Percentiles rank a stretch among this genome's conserved stretches.
Conservation (phyloP, 2,888 invertebrate species). For the Neoscelio sp. region DNA sequence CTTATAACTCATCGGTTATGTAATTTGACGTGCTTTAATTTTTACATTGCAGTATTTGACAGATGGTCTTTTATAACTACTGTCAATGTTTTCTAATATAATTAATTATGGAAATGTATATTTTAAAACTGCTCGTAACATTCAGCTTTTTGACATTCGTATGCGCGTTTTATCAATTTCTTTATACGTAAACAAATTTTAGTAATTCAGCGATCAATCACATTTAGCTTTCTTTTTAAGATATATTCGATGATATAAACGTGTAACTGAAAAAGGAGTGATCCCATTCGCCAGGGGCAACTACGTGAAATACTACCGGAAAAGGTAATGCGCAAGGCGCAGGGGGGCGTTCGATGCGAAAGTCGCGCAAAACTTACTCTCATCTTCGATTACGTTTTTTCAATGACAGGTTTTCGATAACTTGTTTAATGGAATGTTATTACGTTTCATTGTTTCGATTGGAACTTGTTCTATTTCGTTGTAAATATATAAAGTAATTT, state of each 20-base stretch:
- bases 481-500: neutral
- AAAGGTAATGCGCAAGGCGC: conserved; percentile 52
- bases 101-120: no score
- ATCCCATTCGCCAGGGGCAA: conserved; percentile 62
- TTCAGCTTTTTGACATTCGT: no score
- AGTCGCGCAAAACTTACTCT: conserved; percentile 35
- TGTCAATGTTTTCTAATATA: no score
- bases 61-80: no score
- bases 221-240: conserved; percentile 45
- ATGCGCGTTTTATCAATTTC: no score
- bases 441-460: no score
- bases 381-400: conserved; percentile 42
- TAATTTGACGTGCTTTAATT: no score
- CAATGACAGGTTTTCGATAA: conserved; percentile 23
- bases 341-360: conserved; percentile 35
- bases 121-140: no score
- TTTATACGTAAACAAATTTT: no score
- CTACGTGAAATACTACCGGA: conserved; percentile 52
- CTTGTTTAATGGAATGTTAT: no score
- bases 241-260: neutral
- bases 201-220: conserved; percentile 27
- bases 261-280: conserved; percentile 48
- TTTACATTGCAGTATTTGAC: no score
- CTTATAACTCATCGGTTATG: no score
- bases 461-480: conserved; percentile 4